A percentile compares a stretch with the other conserved stretches of the same genome.
phyloP scores from a whole-genome alignment of 2,113 vertebrate genomes.

The Dromaius novaehollandiae region DNA sequence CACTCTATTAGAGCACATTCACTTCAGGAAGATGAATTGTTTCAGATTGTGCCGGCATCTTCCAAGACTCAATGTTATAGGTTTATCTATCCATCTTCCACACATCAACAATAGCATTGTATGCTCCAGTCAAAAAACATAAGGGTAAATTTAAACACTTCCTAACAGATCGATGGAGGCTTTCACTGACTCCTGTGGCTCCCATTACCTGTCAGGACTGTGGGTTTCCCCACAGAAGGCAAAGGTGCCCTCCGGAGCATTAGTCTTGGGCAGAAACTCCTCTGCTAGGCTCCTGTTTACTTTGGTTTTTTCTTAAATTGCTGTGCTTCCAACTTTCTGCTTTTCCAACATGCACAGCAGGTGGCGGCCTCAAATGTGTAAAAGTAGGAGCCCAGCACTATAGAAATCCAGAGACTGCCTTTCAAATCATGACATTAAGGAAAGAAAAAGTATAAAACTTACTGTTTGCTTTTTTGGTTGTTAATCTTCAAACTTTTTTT shows the following conservation, averaged over 20 bases:
- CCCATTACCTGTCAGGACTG: not conserved
- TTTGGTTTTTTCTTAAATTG: not conserved
- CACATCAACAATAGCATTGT: not conserved
- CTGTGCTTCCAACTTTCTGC: not conserved
- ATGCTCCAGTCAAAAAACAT: slow-evolving; percentile 15
- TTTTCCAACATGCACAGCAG: not conserved
- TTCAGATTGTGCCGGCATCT: slow-evolving; percentile 31
- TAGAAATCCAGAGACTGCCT: not conserved
- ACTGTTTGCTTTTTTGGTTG: not conserved
- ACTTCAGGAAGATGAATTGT: slow-evolving; percentile 63
- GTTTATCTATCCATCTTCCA: slow-evolving; percentile 51
- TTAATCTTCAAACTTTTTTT: accelerated
- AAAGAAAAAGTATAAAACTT: not conserved
- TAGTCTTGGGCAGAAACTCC: not conserved
- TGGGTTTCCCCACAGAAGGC: accelerated
- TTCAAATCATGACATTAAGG: not conserved
- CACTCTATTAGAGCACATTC: slow-evolving; percentile 37
- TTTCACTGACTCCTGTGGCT: not conserved
- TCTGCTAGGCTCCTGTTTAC: accelerated
- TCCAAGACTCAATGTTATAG: slow-evolving; percentile 43
- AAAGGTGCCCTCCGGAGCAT: accelerated
- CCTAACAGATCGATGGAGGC: not conserved
- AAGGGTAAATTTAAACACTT: not conserved
- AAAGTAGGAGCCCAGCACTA: not conserved
- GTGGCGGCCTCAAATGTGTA: slow-evolving; percentile 3